Evolutionary conservation across 2,113 vertebrate genomes (phyloP), one percentile per base, ranked within the genome.

Genomic region (Entelurus aequoreus): DNA sequence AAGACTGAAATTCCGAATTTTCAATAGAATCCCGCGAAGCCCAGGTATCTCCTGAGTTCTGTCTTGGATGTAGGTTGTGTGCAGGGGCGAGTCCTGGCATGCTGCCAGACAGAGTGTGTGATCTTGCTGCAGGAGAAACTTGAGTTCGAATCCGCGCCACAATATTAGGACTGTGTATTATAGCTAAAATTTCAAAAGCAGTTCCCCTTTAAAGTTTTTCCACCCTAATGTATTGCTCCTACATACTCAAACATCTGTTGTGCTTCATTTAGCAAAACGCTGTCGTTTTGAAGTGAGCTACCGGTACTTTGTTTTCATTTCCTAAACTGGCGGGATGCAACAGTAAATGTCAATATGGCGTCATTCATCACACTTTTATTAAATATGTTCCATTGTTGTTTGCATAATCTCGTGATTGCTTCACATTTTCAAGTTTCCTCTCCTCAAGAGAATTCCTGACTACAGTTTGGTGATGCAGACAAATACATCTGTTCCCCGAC

Each of bases 331-430:
- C 68, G 8, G 7, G 3, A 9, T 69, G 66, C 66, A 64, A 72
- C 52, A 48, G 54, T 61, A 21, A 71, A 71, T 78, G 79, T 83
- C 77, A 54, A 77, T 79, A 79, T 65, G 63, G 44, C 40, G 48
- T 62, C 72, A 66, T 66, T 53, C 60, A 68, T 80, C 55, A 75
- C 73, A 62, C 55, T 62, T 65, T 75, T 72, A 71, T 71, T 15
- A 8, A 58, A 63, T 14, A 10, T 63, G 40, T 8, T 42, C 40
- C 55, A 36, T 52, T 5, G n/a, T 71, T 59, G 15, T 9, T 8
- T 8, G 7, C 8, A 42, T 8, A 42, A 42, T 8, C 7, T 3
- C 10, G 40, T 42, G 6, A 42, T 42, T 42, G 40, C 40, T 42
- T 74, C 63, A 63, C 63, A 28, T 28, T 28, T 28, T 28, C 28